Percentiles rank a stretch among this genome's conserved stretches.
phyloP scores from a whole-genome alignment of 2,888 invertebrate species.

The Drosophila hamatofila region DNA sequence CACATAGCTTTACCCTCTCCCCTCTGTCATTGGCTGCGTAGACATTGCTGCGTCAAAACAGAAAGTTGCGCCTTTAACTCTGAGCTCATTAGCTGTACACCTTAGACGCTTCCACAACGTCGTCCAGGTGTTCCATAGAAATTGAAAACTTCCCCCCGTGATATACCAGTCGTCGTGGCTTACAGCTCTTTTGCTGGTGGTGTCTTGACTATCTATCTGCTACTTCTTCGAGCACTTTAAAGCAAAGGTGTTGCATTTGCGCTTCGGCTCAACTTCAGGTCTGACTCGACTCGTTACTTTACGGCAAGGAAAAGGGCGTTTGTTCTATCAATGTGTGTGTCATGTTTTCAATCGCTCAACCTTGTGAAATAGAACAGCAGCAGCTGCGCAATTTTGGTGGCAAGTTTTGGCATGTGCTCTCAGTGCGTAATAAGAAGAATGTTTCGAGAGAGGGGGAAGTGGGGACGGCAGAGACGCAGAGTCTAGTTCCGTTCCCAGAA shows the following conservation, averaged over 20 bases:
- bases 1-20: slow-evolving; percentile 8
- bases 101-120: slow-evolving; percentile 53
- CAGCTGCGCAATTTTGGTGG: slow-evolving; percentile 70
- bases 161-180: slow-evolving; percentile 54
- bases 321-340: slow-evolving; percentile 27
- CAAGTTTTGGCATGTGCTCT: slow-evolving; percentile 73
- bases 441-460: not conserved
- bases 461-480: not conserved
- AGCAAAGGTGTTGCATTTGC: slow-evolving; percentile 70
- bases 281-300: slow-evolving; percentile 55
- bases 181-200: slow-evolving; percentile 26
- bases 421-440: slow-evolving; percentile 57
- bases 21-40: slow-evolving; percentile 28
- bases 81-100: slow-evolving; percentile 66
- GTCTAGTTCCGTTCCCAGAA: slow-evolving; percentile 24
- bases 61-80: slow-evolving; percentile 47
- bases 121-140: slow-evolving; percentile 76
- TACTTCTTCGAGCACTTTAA: slow-evolving; percentile 38
- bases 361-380: slow-evolving; percentile 68
- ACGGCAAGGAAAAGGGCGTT: slow-evolving; percentile 9
- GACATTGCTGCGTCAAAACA: slow-evolving; percentile 78
- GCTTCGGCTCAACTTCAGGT: slow-evolving; percentile 30
- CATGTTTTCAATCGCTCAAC: slow-evolving; percentile 54
- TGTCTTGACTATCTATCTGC: slow-evolving; percentile 45
- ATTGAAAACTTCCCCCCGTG: slow-evolving; percentile 73